Conservation (phyloP, 2,888 invertebrate genomes). For the Drosophila atroscutellata region DNA sequence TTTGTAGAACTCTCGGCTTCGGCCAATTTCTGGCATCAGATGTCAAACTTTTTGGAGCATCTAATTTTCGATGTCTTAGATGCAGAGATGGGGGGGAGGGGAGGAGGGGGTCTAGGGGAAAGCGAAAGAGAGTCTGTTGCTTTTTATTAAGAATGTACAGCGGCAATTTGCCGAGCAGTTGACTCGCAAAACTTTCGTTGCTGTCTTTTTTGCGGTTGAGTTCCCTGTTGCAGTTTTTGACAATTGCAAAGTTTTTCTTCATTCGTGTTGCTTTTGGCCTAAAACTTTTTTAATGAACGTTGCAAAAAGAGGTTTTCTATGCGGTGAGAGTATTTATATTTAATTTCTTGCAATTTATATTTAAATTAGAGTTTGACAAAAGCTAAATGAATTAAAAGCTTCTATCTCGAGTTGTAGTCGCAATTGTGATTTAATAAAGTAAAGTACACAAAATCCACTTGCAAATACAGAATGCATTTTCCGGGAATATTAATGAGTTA, state of each 20-base stretch:
- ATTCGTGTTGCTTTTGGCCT: conserved; percentile 73
- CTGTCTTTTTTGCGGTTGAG: conserved; percentile 57
- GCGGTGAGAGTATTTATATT: conserved; percentile 24
- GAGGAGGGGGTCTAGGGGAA: background rate
- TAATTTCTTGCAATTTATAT: conserved; percentile 17
- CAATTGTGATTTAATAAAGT: background rate
- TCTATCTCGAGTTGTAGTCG: background rate
- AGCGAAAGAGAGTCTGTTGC: conserved; percentile 19
- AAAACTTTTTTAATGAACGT: conserved; percentile 74
- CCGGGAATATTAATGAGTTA: background rate
- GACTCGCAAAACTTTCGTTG: conserved; percentile 48
- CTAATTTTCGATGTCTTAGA: conserved; percentile 29
- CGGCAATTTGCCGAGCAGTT: conserved; percentile 48
- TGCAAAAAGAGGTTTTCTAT: conserved; percentile 9
- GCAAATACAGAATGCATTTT: background rate
- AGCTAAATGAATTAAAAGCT: conserved; percentile 2
- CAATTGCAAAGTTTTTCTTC: conserved; percentile 68
- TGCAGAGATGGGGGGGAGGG: background rate
- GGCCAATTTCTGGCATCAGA: conserved; percentile 49
- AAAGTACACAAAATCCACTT: background rate
- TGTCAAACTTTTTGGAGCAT: conserved; percentile 61
- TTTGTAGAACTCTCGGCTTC: conserved; percentile 49
- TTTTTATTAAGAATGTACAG: conserved; percentile 50
- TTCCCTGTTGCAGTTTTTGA: conserved; percentile 78
- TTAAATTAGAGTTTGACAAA: conserved; percentile 17